Percentiles rank a stretch among this genome's conserved stretches.
Evolutionary conservation across 1,140 invertebrate genomes (phyloP).

Genomic region (Psilanteris sp.): DNA sequence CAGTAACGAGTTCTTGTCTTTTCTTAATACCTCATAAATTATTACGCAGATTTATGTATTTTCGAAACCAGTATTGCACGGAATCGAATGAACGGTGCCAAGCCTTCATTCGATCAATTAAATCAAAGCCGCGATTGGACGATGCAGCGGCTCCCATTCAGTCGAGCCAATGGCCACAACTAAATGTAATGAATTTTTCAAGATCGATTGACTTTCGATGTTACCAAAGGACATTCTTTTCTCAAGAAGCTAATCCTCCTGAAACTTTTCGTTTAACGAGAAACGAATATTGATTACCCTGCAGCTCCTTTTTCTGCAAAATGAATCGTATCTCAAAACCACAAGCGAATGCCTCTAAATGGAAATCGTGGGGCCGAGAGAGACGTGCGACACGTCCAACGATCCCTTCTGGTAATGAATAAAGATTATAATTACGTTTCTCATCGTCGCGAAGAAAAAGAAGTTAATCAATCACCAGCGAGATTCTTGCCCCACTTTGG

Average conservation of each 20-base stretch:
- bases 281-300: slow-evolving; percentile 68
- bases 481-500: slow-evolving; percentile 51
- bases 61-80: slow-evolving; percentile 5
- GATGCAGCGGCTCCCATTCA: no score
- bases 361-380: slow-evolving; percentile 72
- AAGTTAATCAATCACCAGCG: slow-evolving; percentile 80
- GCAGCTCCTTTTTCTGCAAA: slow-evolving; percentile 52
- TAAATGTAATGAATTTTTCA: slow-evolving; percentile 40
- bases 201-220: slow-evolving; percentile 59
- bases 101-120: slow-evolving; percentile 24
- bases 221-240: slow-evolving; percentile 26
- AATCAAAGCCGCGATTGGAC: slow-evolving; percentile 8
- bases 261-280: slow-evolving; percentile 62
- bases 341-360: slow-evolving; percentile 77
- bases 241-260: slow-evolving; percentile 58
- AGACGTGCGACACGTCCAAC: slow-evolving; percentile 56
- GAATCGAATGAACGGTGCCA: slow-evolving; percentile 22
- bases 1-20: slow-evolving; percentile 54
- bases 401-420: slow-evolving; percentile 76
- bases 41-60: slow-evolving; percentile 45
- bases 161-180: no score
- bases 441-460: slow-evolving; percentile 71
- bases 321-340: slow-evolving; percentile 79
- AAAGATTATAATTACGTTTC: slow-evolving; percentile 81
- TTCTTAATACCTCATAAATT: slow-evolving; percentile 43